These are phyloP conservation scores for Anastatus disparis DNA, from an alignment of 1,140 invertebrate species.

Conservation along the genomic window DNA sequence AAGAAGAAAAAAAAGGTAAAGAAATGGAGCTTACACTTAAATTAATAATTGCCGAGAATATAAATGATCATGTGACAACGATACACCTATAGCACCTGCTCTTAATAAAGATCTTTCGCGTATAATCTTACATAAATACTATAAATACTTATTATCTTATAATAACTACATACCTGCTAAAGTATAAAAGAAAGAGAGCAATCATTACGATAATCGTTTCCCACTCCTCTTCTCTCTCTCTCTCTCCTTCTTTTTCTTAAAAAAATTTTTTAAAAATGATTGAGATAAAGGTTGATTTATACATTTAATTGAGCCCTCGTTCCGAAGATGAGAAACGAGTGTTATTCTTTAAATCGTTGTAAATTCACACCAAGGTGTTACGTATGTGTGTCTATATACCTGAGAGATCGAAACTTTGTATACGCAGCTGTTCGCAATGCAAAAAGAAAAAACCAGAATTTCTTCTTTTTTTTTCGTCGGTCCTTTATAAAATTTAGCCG, in stretches of 20 bases:
- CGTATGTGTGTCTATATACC: neutral
- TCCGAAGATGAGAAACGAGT: constrained; percentile 21
- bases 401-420: neutral
- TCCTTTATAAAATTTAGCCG: neutral
- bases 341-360: constrained; percentile 37
- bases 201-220: constrained; percentile 38
- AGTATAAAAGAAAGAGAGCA: no score
- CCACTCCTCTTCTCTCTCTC: neutral
- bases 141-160: constrained; percentile 16
- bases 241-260: constrained; percentile 1
- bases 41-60: constrained; percentile 16
- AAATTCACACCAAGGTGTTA: constrained; percentile 35
- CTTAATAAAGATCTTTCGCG: constrained; percentile 26
- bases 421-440: neutral
- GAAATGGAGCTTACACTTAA: neutral
- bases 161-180: neutral
- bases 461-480: no score
- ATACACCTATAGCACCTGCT: constrained; percentile 12
- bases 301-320: constrained; percentile 18
- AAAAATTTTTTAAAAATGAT: constrained; percentile 21
- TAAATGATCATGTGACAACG: constrained; percentile 22
- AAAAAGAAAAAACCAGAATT: neutral
- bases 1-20: neutral
- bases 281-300: constrained; percentile 41
- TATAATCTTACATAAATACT: neutral